Percentiles rank a stretch among this genome's conserved stretches.
phyloP scores from a whole-genome alignment of 2,888 invertebrate genomes.

The Choreutis nemorana region DNA sequence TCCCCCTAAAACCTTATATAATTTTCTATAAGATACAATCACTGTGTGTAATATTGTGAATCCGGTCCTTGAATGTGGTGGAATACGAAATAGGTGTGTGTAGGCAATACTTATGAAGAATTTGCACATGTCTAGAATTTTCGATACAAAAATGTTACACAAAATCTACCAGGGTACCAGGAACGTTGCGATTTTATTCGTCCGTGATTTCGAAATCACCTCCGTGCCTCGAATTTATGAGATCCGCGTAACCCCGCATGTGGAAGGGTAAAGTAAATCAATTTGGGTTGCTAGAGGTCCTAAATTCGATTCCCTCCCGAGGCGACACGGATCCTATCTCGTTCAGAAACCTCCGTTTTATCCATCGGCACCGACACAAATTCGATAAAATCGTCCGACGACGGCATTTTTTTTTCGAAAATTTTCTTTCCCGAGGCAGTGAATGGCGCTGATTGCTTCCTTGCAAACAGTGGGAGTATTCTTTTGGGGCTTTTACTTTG shows the following conservation, averaged over 20 bases:
- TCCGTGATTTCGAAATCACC: slow-evolving; percentile 10
- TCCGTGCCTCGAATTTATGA: slow-evolving; percentile 25
- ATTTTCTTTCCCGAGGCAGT: slow-evolving; percentile 13
- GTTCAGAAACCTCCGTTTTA: slow-evolving; percentile 35
- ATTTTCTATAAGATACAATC: too few species aligned
- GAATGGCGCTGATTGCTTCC: slow-evolving; percentile 4
- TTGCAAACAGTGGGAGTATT: too few species aligned
- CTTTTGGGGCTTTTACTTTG: too few species aligned
- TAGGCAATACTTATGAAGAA: too few species aligned
- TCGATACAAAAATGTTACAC: too few species aligned
- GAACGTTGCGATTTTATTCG: slow-evolving; percentile 1
- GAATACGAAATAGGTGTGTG: too few species aligned
- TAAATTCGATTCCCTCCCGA: slow-evolving; percentile 54
- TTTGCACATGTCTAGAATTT: too few species aligned
- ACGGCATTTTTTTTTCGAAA: slow-evolving; percentile 26
- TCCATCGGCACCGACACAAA: slow-evolving; percentile 36
- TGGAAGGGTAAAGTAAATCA: slow-evolving; percentile 49
- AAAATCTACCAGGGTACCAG: too few species aligned
- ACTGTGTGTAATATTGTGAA: too few species aligned
- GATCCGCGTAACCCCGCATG: slow-evolving; percentile 27
- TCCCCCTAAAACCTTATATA: too few species aligned
- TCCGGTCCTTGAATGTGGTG: too few species aligned
- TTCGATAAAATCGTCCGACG: slow-evolving; percentile 32
- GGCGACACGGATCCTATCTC: slow-evolving; percentile 37
- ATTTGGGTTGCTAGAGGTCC: slow-evolving; percentile 48